Evolutionary conservation across 1,140 invertebrate species (phyloP), one percentile per base, ranked within the genome.

Genomic region (Drosophila tropicalis): DNA sequence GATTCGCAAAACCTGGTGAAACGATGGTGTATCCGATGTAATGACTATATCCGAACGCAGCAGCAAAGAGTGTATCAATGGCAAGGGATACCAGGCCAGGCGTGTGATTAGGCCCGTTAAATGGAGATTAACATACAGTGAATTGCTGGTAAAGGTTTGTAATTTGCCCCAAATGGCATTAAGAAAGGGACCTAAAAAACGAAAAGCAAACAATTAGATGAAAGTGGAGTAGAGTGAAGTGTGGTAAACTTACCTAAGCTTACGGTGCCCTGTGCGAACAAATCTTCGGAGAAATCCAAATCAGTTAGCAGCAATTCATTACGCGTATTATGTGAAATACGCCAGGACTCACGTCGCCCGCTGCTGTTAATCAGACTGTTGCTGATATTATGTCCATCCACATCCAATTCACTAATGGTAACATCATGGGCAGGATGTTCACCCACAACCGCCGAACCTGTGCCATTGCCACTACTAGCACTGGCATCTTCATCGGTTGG

Each of bases 1-100:
- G 76, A 95, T 96, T 72, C 94, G 95, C 79, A 97, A 93, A 81
- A 98, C 97, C 94, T 98, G 97, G 92, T 97, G 96, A 60, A 99
- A 93, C 15, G 97, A 98, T 90, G 97, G 96, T 74, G 98, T 96
- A 83, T 96, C 96, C 2, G 97, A 97, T 90, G 98, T 97, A 81
- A 98, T 95, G 61, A 97, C 95, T 61, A 98, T 94, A 65, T 95
- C 96, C 70, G 97, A 95, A 90, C 97, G 97, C 10, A 99, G 93
- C 32, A 99, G 93, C 91, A 98, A 96, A 0, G 97, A 97, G 57
- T 96, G 94, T 7, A 99, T 93, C 15, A 99, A 92, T 3, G 97
- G 96, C 72, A 98, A 96, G 0, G 98, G 96, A 92, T 98, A 98
- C 47, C 96, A 95, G 3, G 97, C 96, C 40, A 99, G 93, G 65